Conservation (phyloP, 2,888 invertebrate genomes). For the Chrysotoxum bicinctum region DNA sequence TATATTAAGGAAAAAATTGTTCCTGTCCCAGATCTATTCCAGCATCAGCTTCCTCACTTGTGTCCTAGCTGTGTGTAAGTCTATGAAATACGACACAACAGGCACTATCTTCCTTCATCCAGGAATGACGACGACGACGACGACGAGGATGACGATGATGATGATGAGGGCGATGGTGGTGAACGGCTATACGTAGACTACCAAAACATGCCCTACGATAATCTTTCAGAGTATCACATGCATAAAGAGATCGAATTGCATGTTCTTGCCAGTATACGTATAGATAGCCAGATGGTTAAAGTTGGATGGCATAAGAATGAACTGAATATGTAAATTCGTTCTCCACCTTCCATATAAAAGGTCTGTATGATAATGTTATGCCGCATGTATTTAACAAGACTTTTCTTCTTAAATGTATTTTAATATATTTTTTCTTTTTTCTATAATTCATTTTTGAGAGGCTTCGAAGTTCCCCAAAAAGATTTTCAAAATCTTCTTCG, state of each 20-base stretch:
- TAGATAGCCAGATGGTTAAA: conserved; percentile 39
- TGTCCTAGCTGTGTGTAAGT: neutral
- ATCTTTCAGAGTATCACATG: conserved; percentile 65
- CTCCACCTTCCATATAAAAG: neutral
- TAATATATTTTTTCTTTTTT: neutral
- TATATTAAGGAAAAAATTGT: conserved; percentile 44
- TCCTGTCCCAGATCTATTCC: conserved; percentile 73
- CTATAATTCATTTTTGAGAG: neutral
- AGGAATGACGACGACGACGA: conserved; percentile 23
- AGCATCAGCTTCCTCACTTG: neutral
- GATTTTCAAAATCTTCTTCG: too few species aligned
- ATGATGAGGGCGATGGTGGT: conserved; percentile 17
- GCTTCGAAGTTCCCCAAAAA: conserved; percentile 13
- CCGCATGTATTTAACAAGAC: conserved; percentile 15
- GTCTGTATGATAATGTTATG: conserved; percentile 5
- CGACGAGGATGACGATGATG: conserved; percentile 15
- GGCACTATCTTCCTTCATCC: conserved; percentile 30
- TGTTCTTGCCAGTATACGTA: conserved; percentile 57
- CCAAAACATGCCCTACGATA: conserved; percentile 67
- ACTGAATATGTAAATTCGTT: conserved; percentile 50
- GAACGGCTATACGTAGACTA: conserved; percentile 37
- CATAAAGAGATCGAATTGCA: conserved; percentile 66
- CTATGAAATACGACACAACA: conserved; percentile 49
- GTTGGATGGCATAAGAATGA: conserved; percentile 40
- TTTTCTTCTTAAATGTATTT: conserved; percentile 16